These are phyloP conservation scores for Tamandua tetradactyla DNA, from an alignment of 2,797 vertebrate species.

Conservation along the genomic window DNA sequence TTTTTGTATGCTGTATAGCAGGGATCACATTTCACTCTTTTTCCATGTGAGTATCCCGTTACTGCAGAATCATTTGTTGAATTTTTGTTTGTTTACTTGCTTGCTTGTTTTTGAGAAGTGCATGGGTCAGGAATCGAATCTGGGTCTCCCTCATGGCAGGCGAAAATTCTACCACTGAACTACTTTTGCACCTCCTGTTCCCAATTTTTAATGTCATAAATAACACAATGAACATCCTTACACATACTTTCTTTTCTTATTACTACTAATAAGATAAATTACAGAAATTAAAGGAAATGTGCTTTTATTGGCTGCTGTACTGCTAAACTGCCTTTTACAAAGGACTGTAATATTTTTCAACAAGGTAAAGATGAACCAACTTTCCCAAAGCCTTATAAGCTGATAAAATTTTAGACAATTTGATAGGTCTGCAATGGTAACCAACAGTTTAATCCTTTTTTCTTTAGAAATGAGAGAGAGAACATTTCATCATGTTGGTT, in stretches of 20 bases:
- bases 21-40: too few relatives aligned
- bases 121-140: too few relatives aligned
- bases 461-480: background rate
- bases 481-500: background rate
- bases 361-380: background rate
- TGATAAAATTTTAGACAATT: background rate
- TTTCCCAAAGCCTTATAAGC: background rate
- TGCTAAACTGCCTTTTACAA: background rate
- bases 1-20: too few relatives aligned
- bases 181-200: too few relatives aligned
- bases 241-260: background rate
- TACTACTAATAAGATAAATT: background rate
- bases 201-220: conserved; percentile 1
- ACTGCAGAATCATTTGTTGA: too few relatives aligned
- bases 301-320: background rate
- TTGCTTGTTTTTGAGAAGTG: too few relatives aligned
- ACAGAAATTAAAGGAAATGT: background rate
- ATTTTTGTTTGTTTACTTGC: too few relatives aligned
- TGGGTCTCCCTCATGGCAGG: too few relatives aligned
- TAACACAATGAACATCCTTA: background rate
- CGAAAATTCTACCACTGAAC: too few relatives aligned
- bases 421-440: background rate
- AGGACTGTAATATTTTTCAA: background rate
- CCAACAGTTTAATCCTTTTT: background rate
- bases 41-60: too few relatives aligned